phyloP scores from a whole-genome alignment of 2,113 vertebrate species.

The Albula goreensis region DNA sequence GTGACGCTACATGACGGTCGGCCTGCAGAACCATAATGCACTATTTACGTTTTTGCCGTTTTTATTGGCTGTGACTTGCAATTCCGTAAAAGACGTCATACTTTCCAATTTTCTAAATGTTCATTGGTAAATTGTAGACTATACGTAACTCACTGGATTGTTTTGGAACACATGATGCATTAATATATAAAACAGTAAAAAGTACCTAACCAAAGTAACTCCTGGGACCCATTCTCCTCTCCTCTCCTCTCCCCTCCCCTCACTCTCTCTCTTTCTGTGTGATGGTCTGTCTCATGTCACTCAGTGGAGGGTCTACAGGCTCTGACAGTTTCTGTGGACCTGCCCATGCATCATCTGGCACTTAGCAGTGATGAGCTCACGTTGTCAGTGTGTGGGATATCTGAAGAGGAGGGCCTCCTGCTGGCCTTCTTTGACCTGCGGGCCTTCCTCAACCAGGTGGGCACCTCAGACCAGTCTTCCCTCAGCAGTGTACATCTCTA shows the following conservation, averaged over 20 bases:
- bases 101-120: too few species aligned
- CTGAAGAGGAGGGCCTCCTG: slow-evolving; percentile 66
- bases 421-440: slow-evolving; percentile 91
- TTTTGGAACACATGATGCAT: too few species aligned
- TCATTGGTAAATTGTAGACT: too few species aligned
- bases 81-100: too few species aligned
- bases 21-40: not conserved
- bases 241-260: too few species aligned
- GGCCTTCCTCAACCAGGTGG: slow-evolving; percentile 86
- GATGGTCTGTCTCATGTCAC: slow-evolving; percentile 10
- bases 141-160: too few species aligned
- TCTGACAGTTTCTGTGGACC: slow-evolving; percentile 71
- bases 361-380: slow-evolving; percentile 91
- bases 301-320: slow-evolving; percentile 75
- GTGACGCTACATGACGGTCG: slow-evolving; percentile 57
- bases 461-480: not conserved
- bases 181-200: too few species aligned
- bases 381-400: slow-evolving; percentile 80
- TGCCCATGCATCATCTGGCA: slow-evolving; percentile 82
- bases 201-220: too few species aligned
- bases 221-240: too few species aligned
- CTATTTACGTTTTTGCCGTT: not conserved
- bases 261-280: not conserved
- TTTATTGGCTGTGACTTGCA: not conserved
- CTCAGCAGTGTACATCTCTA: not conserved